Base-by-base conservation (phyloP, 2,113 vertebrate genomes). In the Orycteropus afer region DNA sequence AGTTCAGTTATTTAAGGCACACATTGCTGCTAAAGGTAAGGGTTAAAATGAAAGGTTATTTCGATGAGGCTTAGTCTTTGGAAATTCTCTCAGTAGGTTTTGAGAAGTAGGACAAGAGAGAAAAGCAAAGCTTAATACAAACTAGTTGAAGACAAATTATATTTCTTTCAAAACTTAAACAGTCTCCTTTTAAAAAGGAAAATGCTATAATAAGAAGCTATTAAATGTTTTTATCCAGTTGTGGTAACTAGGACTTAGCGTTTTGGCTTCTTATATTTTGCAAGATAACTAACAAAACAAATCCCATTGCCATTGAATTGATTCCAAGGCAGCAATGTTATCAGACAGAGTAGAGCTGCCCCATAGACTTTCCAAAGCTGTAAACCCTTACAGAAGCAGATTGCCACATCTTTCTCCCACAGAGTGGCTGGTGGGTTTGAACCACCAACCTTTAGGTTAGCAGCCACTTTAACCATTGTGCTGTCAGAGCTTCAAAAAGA, bases 61-160 rank as follows among this genome's bases (percentile, higher is more conserved):
- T 76, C 86, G 47, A 2, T 82, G 53, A 77, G 57, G 51, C 82
- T 96, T 95, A 80, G 86, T 80, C 86, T 94, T 89, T 83, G 83
- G 76, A 69, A 57, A 51, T 63, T 80, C 57, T 88, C 55, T 82
- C 57, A 73, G 61, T 4, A 95, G 78, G 37, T 79, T 87, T 71
- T 88, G 91, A 67, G 51, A 89, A 67, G 69, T 22, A 45, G 51
- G 40, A 87, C 27, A 91, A 74, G 90, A 78, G 25, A 74, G 47
- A 59, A 95, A 93, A 88, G n/a, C 53, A 93, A 84, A 84, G 27
- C 37, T 55, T 88, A 91, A 94, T 89, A 69, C 95, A 94, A 92
- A 93, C 57, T n/a, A 94, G 12, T 47, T 76, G 91, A 86, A 89
- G 32, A 73, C 10, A 27, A 92, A 42, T 87, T 87, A 74, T 22